Conservation (phyloP, 2,113 vertebrate genomes). For the Leucosticte australis region DNA sequence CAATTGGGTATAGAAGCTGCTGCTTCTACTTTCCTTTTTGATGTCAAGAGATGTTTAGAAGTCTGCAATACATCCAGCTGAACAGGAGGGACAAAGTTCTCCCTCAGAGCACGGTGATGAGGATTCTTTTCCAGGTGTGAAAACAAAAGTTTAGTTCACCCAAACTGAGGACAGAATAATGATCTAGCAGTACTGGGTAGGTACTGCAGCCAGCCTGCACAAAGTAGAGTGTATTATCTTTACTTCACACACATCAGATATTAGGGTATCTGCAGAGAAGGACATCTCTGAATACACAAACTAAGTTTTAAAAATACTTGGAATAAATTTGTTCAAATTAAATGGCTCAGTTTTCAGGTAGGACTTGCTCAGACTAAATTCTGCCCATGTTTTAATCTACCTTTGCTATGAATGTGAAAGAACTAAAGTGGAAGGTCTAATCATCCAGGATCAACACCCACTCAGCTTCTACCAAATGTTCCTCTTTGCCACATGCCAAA, state of each 20-base stretch:
- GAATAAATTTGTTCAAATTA: background rate
- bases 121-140: background rate
- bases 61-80: background rate
- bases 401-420: background rate
- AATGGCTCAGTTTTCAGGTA: background rate
- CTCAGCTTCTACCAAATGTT: background rate
- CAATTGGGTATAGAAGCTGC: background rate
- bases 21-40: background rate
- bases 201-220: background rate
- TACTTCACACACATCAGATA: background rate
- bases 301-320: background rate
- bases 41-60: background rate
- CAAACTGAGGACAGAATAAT: background rate
- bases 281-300: background rate
- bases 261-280: background rate
- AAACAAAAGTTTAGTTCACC: background rate
- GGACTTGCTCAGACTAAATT: background rate
- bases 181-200: background rate
- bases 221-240: background rate
- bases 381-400: background rate
- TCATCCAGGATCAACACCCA: background rate
- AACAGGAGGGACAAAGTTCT: background rate
- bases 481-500: background rate
- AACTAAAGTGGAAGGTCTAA: background rate
- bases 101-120: rapidly evolving